phyloP scores from a whole-genome alignment of 1,140 invertebrate genomes.

The Orius laevigatus region DNA sequence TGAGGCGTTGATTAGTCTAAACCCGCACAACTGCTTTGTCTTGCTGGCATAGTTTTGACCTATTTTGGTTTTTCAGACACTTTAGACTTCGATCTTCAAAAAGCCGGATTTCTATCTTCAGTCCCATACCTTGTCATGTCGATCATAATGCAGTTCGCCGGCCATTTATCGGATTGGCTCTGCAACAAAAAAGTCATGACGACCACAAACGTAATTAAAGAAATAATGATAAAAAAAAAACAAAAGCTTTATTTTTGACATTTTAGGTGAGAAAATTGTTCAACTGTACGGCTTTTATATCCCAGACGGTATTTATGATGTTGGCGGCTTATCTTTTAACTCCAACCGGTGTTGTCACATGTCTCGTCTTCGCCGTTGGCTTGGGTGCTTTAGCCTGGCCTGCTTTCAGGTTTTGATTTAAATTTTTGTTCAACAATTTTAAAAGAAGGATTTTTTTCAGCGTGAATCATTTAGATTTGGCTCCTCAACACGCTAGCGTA shows the following conservation, averaged over 20 bases:
- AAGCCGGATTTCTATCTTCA: constrained; percentile 65
- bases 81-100: constrained; percentile 49
- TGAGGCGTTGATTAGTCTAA: no score
- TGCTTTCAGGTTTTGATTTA: constrained; percentile 47
- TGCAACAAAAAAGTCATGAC: constrained; percentile 42
- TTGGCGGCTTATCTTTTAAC: constrained; percentile 49
- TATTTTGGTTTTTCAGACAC: constrained; percentile 50
- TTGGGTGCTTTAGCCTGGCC: constrained; percentile 78
- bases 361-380: constrained; percentile 69
- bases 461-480: constrained; percentile 75
- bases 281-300: constrained; percentile 60
- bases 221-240: neutral
- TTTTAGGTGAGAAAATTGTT: constrained; percentile 47
- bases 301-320: constrained; percentile 73
- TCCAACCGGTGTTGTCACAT: constrained; percentile 47
- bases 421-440: neutral
- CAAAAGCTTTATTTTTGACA: neutral
- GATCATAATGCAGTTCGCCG: constrained; percentile 55
- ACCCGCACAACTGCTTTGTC: no score
- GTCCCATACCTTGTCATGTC: constrained; percentile 77
- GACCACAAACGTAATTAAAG: constrained; percentile 39
- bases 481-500: constrained; percentile 60
- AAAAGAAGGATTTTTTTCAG: constrained; percentile 26
- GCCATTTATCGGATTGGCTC: constrained; percentile 64
- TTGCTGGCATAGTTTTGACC: no score